Conservation (phyloP, 2,888 invertebrate genomes). For the Cloeon dipterum region DNA sequence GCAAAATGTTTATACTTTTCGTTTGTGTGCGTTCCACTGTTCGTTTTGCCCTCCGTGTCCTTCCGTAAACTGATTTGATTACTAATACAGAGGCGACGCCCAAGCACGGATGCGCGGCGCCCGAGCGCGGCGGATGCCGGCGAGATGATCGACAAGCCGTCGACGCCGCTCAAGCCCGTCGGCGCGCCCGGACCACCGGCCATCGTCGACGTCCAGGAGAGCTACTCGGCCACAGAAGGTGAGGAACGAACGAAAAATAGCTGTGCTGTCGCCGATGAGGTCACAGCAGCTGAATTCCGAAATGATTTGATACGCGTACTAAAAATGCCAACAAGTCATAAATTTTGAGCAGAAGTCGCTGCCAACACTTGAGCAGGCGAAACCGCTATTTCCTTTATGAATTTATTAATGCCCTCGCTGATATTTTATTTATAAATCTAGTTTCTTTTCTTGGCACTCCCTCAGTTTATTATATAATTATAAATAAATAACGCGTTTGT, state of each 20-base stretch:
- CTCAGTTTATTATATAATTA: too few species aligned
- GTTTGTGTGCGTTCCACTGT: neutral
- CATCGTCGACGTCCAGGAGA: conserved; percentile 83
- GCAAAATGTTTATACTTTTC: neutral
- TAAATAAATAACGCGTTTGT: too few species aligned
- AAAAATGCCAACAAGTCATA: too few species aligned
- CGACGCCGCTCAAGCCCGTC: conserved; percentile 60
- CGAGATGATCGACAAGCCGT: conserved; percentile 74
- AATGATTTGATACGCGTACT: neutral
- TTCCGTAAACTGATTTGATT: neutral
- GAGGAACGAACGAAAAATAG: too few species aligned
- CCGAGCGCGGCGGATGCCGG: conserved; percentile 79
- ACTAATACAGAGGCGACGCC: conserved; percentile 43
- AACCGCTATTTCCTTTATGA: too few species aligned
- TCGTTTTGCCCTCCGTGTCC: neutral
- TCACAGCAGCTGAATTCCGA: neutral
- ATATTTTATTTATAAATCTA: too few species aligned
- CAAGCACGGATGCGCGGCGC: conserved; percentile 73
- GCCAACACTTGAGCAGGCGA: too few species aligned
- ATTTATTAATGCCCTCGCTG: too few species aligned
- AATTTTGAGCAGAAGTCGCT: too few species aligned
- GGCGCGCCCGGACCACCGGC: conserved; percentile 68
- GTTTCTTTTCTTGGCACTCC: too few species aligned
- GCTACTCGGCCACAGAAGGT: conserved; percentile 95
- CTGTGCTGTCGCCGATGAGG: neutral